A percentile compares a stretch with the other conserved stretches of the same genome.
These are phyloP conservation scores for Sebastes trivittatus DNA, from an alignment of 2,797 vertebrate species.

Conservation along the genomic window DNA sequence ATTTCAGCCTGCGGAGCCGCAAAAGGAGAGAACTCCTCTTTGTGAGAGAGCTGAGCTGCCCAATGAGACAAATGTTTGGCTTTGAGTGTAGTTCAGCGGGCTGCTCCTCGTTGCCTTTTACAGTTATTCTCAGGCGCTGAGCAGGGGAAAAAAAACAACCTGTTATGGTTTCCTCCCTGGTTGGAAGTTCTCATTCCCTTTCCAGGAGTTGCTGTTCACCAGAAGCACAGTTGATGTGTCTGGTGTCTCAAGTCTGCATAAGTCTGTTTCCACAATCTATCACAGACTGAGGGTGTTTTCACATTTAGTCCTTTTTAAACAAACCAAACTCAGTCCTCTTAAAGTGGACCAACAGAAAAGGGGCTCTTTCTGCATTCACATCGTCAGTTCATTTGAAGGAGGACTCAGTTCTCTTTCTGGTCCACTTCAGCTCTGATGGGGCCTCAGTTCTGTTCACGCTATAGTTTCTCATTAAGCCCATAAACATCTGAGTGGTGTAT, in stretches of 20 bases:
- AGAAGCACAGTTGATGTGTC: conserved; percentile 2
- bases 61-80: conserved; percentile 67
- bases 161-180: conserved; percentile 42
- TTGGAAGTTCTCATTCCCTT: conserved; percentile 58
- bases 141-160: conserved; percentile 14
- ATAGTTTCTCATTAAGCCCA: too few species aligned
- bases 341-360: too few species aligned
- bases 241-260: neutral
- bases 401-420: too few species aligned
- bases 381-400: too few species aligned
- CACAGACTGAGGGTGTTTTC: neutral
- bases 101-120: conserved; percentile 80
- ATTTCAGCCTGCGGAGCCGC: conserved; percentile 55
- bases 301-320: too few species aligned
- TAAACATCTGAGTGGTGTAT: too few species aligned
- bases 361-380: accelerated
- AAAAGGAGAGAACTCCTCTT: conserved; percentile 74
- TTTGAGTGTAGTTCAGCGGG: conserved; percentile 35
- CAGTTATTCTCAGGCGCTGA: conserved; percentile 58
- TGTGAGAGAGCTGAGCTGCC: conserved; percentile 47
- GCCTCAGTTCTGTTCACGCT: too few species aligned
- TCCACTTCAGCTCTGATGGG: too few species aligned
- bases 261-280: conserved; percentile 1
- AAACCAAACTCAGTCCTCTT: too few species aligned
- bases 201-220: conserved; percentile 50